Evolutionary conservation across 1,140 invertebrate species (phyloP).

Genomic region (Anastrepha ludens): DNA sequence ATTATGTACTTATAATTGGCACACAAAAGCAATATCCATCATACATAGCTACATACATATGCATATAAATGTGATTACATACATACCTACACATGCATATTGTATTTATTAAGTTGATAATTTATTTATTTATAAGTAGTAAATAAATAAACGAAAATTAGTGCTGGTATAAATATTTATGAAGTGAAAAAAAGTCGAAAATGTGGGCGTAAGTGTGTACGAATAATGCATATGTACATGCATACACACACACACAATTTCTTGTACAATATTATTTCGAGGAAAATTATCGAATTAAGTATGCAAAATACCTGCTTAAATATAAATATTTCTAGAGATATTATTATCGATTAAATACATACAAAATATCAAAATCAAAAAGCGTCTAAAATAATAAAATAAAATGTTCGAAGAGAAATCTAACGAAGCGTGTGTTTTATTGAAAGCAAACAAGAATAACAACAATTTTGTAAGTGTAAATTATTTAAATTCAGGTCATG

Average conservation of each 20-base stretch:
- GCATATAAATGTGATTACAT: neutral
- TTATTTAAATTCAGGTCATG: no score
- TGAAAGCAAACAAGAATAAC: no score
- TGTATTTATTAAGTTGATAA: neutral
- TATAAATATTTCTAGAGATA: constrained; percentile 31
- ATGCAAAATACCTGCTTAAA: constrained; percentile 44
- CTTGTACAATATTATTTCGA: neutral
- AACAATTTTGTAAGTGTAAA: no score
- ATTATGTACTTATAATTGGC: neutral
- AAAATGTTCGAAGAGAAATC: constrained; percentile 19
- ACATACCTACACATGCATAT: neutral
- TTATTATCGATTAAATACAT: neutral
- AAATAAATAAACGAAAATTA: neutral
- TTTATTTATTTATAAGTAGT: constrained; percentile 26
- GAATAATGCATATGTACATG: neutral
- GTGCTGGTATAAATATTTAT: neutral
- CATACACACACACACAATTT: neutral
- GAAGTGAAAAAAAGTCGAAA: neutral
- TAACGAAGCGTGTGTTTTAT: neutral
- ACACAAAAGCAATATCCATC: neutral
- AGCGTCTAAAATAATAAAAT: constrained; percentile 24
- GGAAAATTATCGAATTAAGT: neutral
- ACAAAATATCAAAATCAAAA: constrained; percentile 12
- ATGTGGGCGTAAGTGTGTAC: neutral
- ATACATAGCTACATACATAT: neutral